Conservation (phyloP, 2,797 vertebrate species). For the Gallinago stenura region DNA sequence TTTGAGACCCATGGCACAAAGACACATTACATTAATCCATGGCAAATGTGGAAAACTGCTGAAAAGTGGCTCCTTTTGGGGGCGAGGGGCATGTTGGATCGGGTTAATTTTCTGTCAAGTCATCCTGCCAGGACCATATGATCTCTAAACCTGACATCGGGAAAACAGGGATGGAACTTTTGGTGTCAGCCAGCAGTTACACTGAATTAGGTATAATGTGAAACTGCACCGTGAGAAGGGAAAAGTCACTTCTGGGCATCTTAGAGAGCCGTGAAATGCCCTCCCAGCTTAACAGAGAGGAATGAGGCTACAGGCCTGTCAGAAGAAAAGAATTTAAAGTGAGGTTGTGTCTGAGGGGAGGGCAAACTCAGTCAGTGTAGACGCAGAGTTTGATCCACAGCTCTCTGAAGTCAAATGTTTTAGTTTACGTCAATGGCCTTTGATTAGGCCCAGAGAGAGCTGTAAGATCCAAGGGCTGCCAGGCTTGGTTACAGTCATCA, state of each 20-base stretch:
- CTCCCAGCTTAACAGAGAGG: conserved; percentile 28
- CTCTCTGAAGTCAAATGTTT: conserved; percentile 75
- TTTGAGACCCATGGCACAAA: background rate
- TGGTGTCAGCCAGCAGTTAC: background rate
- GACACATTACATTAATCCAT: background rate
- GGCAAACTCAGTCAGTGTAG: conserved; percentile 46
- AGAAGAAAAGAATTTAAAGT: conserved; percentile 66
- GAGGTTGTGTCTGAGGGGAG: conserved; percentile 66
- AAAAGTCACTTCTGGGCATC: conserved; percentile 48
- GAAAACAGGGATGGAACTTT: background rate
- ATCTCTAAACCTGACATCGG: background rate
- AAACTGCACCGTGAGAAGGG: background rate
- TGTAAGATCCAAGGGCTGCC: conserved; percentile 74
- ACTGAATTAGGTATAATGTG: background rate
- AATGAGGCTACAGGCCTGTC: conserved; percentile 53
- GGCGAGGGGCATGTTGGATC: background rate
- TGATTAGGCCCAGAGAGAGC: conserved; percentile 73
- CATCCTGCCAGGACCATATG: background rate
- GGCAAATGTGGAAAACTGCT: background rate
- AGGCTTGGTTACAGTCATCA: conserved; percentile 70
- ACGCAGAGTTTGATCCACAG: conserved; percentile 55
- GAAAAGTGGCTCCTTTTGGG: background rate
- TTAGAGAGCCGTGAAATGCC: conserved; percentile 10
- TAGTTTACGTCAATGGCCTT: conserved; percentile 72
- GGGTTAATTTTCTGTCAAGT: background rate